Base-by-base conservation (phyloP, 2,888 invertebrate species). In the Drosophila mayaguana region DNA sequence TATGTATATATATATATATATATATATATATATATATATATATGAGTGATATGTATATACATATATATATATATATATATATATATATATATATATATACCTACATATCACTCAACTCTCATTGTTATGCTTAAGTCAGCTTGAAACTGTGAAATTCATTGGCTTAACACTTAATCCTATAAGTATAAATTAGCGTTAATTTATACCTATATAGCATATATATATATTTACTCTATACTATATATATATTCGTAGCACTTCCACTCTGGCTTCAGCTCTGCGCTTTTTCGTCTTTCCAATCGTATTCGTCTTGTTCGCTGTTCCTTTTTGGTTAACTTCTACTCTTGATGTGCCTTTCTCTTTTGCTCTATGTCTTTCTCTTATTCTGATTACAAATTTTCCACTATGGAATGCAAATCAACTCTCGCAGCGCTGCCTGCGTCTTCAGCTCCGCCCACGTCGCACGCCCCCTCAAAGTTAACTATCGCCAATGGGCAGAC, bases 381-480 rank as follows among this genome's bases (percentile, higher is more conserved):
- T 54, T 12, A 34, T 62, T 55, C 57, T 57, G 57, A 45, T 57
- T 45, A 46, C 57, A 57, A 46, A 57, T 46, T 46, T 57, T 57
- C 46, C 57, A 46, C 57, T 57, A 22, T 59, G 57, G 57, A 46
- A 59, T 59, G 40, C 65, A 57, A 50, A 51, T 63, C 32, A 36
- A 46, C 34, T 45, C 54, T 64, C 42, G 50, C 25, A 42, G 34
- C 34, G 65, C 16, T 65, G 63, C 64, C 64, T 63, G 66, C 56
- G 68, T 72, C 77, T 65, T 48, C 65, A 65, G 42, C 73, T 63
- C 56, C 76, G 77, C 77, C 78, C 64, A 73, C 78, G 64, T 55
- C 60, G 36, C 43, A 46, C 62, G 45, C 43, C 59, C 59, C 63
- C 40, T 50, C 34, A 42, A 9, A 53, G 48, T 56, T 45, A 59